Base-by-base conservation (phyloP, 2,888 invertebrate species). In the Stenotaenia linearis region DNA sequence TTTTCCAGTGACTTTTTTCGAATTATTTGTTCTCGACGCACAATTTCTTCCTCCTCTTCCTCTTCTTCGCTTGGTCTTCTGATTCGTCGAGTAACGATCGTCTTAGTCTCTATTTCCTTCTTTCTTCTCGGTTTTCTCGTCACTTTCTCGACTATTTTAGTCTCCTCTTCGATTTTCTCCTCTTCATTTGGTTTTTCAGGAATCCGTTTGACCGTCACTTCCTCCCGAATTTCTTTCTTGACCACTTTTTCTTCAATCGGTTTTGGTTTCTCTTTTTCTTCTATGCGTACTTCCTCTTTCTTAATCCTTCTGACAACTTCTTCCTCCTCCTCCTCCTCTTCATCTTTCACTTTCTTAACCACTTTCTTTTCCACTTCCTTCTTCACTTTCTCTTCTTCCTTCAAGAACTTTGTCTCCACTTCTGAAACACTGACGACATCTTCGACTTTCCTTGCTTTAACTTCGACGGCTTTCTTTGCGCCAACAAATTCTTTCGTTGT, bases 221-320 rank as follows among this genome's bases (percentile, higher is more conserved):
- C 3, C 15, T 28, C 23, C 23, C 10, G 4, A 1, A 35, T n/a
- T 3, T 0, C 18, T n/a, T 32, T 37, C 12, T 21, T n/a, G 10
- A 15, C 12, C 21, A n/a, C 75, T 77, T 37, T 23, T 21, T 37
- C 77, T 45, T 77, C 77, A 10, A 40, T 40, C 7, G 15, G 37
- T 77, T 77, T 77, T 15, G 23, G 76, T 76, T 23, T 77, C 12
- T 40, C 50, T 25, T 77, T 28, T 50, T 45, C 50, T 77, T 77
- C 45, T 12, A 77, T 10, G n/a, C 15, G 21, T 25, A 77, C 1
- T 75, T 75, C 23, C 18, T 18, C 35, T 18, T 75, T 37, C 15
- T n/a, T n/a, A 15, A 69, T 28, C 10, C 28, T 35, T 45, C 25
- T 45, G 0, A 37, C 40, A 1, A 18, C 77, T 25, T 77, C 77